Conservation (phyloP, 2,888 invertebrate species). For the Odontocolon sp. region DNA sequence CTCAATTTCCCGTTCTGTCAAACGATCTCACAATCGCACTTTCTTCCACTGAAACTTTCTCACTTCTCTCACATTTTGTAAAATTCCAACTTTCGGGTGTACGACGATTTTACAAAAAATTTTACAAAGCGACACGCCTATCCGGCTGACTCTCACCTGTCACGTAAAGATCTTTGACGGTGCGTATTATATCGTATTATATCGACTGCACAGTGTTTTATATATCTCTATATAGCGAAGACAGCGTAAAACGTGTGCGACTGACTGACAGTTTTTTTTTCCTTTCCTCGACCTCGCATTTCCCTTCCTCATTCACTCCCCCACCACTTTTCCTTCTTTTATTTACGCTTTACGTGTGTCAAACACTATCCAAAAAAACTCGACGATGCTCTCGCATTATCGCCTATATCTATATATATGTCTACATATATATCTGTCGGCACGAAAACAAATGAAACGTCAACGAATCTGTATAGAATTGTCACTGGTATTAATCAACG, state of each 20-base stretch:
- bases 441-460: background rate
- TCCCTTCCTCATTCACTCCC: background rate
- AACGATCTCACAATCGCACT: background rate
- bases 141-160: slow-evolving; percentile 50
- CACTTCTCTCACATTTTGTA: background rate
- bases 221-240: too few relatives aligned
- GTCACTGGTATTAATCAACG: background rate
- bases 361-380: background rate
- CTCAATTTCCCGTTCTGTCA: too few relatives aligned
- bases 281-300: background rate
- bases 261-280: background rate
- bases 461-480: too few relatives aligned
- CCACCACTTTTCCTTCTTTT: background rate
- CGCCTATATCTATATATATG: too few relatives aligned
- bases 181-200: background rate
- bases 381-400: too few relatives aligned
- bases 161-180: background rate
- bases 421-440: background rate
- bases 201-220: background rate
- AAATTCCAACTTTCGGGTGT: background rate
- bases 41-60: background rate
- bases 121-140: slow-evolving; percentile 51
- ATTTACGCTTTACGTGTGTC: background rate
- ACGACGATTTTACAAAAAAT: slow-evolving; percentile 12
- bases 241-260: too few relatives aligned